Evolutionary conservation across 2,113 vertebrate genomes (phyloP), one percentile per base, ranked within the genome.

Genomic region (Pyrgilauda ruficollis): DNA sequence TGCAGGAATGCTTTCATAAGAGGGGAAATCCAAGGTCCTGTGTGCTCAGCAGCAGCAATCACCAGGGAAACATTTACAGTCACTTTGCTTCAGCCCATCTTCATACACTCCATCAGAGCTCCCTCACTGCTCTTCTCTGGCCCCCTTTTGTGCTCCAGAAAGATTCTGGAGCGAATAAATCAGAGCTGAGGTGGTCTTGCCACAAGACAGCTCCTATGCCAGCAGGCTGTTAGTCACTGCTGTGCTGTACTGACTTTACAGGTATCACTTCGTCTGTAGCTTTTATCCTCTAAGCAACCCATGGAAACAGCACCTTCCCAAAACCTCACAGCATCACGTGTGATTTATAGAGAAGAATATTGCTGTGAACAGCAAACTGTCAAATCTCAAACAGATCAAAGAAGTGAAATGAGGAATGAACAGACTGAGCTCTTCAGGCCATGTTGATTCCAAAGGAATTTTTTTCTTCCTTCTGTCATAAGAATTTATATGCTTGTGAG

Each of bases 371-470:
- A 93, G 80, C 74, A 90, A 84, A 68, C 95, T 80, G 96, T 95
- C 97, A 97, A 93, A 94, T 84, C 95, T 93, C 93, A 92, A 53
- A 30, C 26, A 97, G 94, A 97, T 98, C 98, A 98, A 97, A 98
- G 96, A 80, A 68, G 37, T 75, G 66, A 89, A 95, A 96, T 4
- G 5, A 94, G 93, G 72, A 93, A 93, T 89, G 88, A 83, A 90
- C 83, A 73, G 89, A 63, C 53, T 87, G 85, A 93, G 84, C 73
- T 97, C 96, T 96, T 95, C 84, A 50, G 94, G 97, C 93, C 93
- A 81, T 78, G 87, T 75, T 96, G 88, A 93, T 94, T 96, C 97
- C 84, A 86, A 77, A 91, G 79, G 59, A 79, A 47, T 77, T 87
- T 81, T 89, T 95, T 85, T 83, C 70, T 94, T 96, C 96, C 70